Evolutionary conservation across 2,888 invertebrate species (phyloP).

Genomic region (Conchocele bisecta): DNA sequence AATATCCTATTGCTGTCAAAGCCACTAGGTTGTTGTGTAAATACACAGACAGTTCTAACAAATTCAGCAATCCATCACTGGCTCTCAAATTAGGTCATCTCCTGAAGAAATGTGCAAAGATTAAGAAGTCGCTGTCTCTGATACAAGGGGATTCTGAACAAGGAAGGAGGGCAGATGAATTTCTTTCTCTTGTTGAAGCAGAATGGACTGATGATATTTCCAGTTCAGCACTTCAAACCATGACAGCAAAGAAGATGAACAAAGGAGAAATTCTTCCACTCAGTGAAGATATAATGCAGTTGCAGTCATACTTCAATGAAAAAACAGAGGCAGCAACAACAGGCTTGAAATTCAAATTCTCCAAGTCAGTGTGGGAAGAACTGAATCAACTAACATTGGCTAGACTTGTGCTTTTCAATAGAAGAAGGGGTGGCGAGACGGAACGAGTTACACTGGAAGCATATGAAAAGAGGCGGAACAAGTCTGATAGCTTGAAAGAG

Average conservation of each 20-base stretch:
- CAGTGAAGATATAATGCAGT: conserved; percentile 13
- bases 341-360: neutral
- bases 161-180: neutral
- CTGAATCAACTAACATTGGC: conserved; percentile 7
- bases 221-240: conserved; percentile 12
- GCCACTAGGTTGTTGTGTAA: conserved; percentile 8
- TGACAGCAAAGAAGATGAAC: conserved; percentile 18
- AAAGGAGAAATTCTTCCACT: conserved; percentile 14
- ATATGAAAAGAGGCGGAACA: conserved; percentile 4
- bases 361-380: neutral
- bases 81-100: too few relatives aligned
- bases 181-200: conserved; percentile 7
- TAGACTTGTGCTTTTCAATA: conserved; percentile 2
- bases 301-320: conserved; percentile 10
- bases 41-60: conserved; percentile 3
- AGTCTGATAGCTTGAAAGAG: conserved; percentile 2
- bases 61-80: neutral
- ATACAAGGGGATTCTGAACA: too few relatives aligned
- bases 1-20: neutral
- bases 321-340: conserved; percentile 5
- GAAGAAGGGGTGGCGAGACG: conserved; percentile 10
- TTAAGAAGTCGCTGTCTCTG: neutral
- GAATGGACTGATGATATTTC: conserved; percentile 12
- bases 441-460: conserved; percentile 9
- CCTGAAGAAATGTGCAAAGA: conserved; percentile 8